phyloP scores from a whole-genome alignment of 2,888 invertebrate species.

The Trissolcus japonicus region DNA sequence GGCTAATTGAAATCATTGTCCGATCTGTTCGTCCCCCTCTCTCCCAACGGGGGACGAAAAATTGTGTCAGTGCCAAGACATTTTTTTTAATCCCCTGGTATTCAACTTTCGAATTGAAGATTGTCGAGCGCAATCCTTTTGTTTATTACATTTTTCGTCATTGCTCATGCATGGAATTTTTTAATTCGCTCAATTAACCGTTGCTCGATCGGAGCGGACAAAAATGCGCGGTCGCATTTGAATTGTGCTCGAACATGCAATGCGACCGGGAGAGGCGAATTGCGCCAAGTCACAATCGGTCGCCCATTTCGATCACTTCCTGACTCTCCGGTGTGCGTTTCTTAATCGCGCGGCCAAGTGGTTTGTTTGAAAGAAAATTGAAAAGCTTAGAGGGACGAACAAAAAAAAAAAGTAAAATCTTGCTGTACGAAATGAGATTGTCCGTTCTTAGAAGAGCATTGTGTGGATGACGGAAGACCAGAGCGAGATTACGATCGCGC shows the following conservation, averaged over 20 bases:
- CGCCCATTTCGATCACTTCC: constrained; percentile 40
- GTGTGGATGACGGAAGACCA: neutral
- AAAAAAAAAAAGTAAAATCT: neutral
- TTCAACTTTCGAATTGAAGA: neutral
- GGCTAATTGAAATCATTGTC: too few species aligned
- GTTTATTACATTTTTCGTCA: too few species aligned
- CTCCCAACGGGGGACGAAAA: too few species aligned
- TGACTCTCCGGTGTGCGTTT: neutral
- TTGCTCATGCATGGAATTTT: too few species aligned
- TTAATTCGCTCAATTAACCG: constrained; percentile 14
- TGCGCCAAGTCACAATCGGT: constrained; percentile 29
- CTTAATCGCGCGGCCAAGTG: neutral
- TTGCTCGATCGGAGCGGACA: constrained; percentile 3
- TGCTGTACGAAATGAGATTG: neutral
- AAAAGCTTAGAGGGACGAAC: neutral
- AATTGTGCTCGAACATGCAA: constrained; percentile 27
- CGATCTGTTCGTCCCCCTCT: too few species aligned
- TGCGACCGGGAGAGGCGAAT: constrained; percentile 8
- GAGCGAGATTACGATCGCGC: too few species aligned
- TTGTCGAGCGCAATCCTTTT: too few species aligned
- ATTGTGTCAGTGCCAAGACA: too few species aligned
- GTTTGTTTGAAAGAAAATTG: neutral
- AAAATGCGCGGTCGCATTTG: constrained; percentile 6
- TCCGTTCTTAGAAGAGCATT: neutral
- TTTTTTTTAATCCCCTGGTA: neutral